Percentiles rank a stretch among this genome's conserved stretches.
Conservation (phyloP, 2,888 invertebrate species). For the Cerceris rybyensis region DNA sequence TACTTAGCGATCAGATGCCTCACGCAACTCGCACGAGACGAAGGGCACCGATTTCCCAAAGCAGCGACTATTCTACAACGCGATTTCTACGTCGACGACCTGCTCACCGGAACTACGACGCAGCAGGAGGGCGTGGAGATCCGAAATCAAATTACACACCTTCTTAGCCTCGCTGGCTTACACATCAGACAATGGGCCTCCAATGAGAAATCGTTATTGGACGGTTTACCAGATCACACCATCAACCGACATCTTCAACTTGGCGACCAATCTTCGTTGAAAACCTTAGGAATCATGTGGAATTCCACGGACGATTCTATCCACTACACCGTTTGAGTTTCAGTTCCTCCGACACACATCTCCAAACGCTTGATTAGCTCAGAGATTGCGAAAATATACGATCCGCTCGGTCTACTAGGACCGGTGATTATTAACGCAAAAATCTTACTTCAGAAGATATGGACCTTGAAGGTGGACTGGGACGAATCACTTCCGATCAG, state of each 20-base stretch:
- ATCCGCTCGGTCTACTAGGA: conserved; percentile 56
- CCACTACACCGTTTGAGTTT: conserved; percentile 25
- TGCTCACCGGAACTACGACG: not conserved
- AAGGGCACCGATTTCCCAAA: conserved; percentile 18
- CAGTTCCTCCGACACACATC: conserved; percentile 4
- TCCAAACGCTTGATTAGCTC: conserved; percentile 49
- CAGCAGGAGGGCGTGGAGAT: conserved; percentile 21
- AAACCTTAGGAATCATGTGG: conserved; percentile 50
- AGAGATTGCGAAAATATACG: conserved; percentile 58
- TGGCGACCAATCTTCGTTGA: conserved; percentile 13
- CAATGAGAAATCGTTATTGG: conserved; percentile 20
- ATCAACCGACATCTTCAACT: conserved; percentile 34
- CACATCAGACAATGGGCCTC: conserved; percentile 59
- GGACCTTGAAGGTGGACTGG: conserved; percentile 51
- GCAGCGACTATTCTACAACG: conserved; percentile 16
- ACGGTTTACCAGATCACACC: conserved; percentile 15
- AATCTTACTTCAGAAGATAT: conserved; percentile 52
- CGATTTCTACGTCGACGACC: conserved; percentile 54
- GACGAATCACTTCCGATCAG: conserved; percentile 47
- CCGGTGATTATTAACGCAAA: conserved; percentile 55
- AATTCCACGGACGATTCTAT: conserved; percentile 41
- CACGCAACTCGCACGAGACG: conserved; percentile 41
- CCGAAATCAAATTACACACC: conserved; percentile 27
- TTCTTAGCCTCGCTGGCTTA: conserved; percentile 37
- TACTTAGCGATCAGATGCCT: conserved; percentile 58